Percentiles rank a stretch among this genome's conserved stretches.
These are phyloP conservation scores for Agrilus cyanescens DNA, from an alignment of 2,888 invertebrate species.

Conservation along the genomic window DNA sequence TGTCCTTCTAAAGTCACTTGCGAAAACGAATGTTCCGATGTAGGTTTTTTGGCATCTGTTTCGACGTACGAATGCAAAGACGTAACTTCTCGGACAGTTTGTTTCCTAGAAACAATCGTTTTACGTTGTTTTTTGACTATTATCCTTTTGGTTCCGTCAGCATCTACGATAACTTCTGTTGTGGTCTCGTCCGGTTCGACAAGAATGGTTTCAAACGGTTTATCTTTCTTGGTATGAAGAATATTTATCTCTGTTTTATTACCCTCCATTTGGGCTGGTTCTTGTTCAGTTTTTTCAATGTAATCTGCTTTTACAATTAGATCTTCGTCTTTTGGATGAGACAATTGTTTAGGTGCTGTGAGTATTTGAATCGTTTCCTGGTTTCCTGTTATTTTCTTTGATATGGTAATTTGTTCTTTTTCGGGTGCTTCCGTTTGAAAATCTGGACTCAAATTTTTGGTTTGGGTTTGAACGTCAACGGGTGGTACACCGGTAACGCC, in stretches of 20 bases:
- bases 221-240: slow-evolving; percentile 53
- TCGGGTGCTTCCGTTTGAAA: slow-evolving; percentile 36
- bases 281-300: slow-evolving; percentile 37
- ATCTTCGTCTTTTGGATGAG: slow-evolving; percentile 45
- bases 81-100: slow-evolving; percentile 51
- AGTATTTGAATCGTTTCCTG: slow-evolving; percentile 63
- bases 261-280: slow-evolving; percentile 35
- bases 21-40: slow-evolving; percentile 51
- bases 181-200: slow-evolving; percentile 74
- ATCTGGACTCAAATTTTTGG: slow-evolving; percentile 24
- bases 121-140: slow-evolving; percentile 62
- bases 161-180: slow-evolving; percentile 67
- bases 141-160: slow-evolving; percentile 70
- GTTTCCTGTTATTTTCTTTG: slow-evolving; percentile 49
- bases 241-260: slow-evolving; percentile 59
- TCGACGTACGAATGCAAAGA: slow-evolving; percentile 43
- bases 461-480: slow-evolving; percentile 49
- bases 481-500: slow-evolving; percentile 42
- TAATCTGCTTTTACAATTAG: slow-evolving; percentile 60
- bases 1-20: slow-evolving; percentile 57
- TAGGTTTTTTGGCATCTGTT: slow-evolving; percentile 42
- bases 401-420: slow-evolving; percentile 55
- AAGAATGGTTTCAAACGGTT: slow-evolving; percentile 69
- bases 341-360: slow-evolving; percentile 44
- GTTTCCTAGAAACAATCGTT: slow-evolving; percentile 54